Conservation (phyloP, 2,113 vertebrate species). For the Puma concolor region DNA sequence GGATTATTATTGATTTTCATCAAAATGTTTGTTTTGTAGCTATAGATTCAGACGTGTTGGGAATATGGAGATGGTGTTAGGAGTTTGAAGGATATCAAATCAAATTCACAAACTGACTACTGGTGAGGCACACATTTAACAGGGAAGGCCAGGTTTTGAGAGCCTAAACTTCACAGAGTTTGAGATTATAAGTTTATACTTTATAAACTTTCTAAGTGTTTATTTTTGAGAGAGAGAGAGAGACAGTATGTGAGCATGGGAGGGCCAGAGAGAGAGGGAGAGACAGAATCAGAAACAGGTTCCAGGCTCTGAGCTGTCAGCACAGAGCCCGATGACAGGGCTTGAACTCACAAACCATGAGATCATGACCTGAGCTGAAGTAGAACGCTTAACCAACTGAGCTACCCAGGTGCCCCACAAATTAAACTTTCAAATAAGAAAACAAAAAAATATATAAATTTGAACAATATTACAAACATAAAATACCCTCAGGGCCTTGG, state of each 20-base stretch:
- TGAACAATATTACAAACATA: background rate
- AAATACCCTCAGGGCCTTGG: background rate
- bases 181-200: background rate
- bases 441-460: background rate
- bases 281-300: too few relatives aligned
- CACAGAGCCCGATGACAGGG: too few relatives aligned
- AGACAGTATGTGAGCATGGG: too few relatives aligned
- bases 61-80: background rate
- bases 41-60: background rate
- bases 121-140: background rate
- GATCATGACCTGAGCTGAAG: too few relatives aligned
- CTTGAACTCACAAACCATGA: too few relatives aligned
- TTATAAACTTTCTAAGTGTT: too few relatives aligned
- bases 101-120: background rate
- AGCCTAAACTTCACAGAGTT: background rate
- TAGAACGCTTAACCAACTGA: too few relatives aligned
- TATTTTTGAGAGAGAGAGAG: too few relatives aligned
- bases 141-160: background rate
- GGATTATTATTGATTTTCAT: background rate
- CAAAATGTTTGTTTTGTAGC: background rate
- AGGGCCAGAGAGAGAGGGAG: background rate
- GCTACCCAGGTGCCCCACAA: background rate
- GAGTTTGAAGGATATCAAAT: background rate
- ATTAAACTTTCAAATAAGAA: background rate
- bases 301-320: too few relatives aligned